phyloP scores from a whole-genome alignment of 2,797 vertebrate species.

The Brachyalestes nurse region DNA sequence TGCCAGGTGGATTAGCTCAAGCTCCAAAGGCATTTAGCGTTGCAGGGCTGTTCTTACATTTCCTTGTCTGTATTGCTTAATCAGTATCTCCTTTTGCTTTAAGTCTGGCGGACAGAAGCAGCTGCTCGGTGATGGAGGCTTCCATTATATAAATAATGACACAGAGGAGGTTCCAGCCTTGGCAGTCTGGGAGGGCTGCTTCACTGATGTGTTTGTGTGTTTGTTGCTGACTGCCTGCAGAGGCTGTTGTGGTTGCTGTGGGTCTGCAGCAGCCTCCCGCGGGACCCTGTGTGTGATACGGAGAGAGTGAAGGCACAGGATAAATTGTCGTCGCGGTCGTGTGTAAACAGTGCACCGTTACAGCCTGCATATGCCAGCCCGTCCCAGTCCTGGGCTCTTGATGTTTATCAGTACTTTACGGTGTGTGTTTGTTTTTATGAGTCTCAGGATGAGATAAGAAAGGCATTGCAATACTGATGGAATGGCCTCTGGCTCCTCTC shows the following conservation, averaged over 20 bases:
- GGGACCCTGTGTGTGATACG: constrained; percentile 14
- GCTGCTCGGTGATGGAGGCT: neutral
- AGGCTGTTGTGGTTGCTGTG: constrained; percentile 6
- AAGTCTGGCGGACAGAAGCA: neutral
- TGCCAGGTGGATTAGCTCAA: constrained; percentile 74
- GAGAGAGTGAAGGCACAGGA: constrained; percentile 6
- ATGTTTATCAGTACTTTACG: constrained; percentile 16
- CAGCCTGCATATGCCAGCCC: neutral
- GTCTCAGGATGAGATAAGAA: constrained; percentile 31
- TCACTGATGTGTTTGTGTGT: constrained; percentile 4
- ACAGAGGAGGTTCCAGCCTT: neutral
- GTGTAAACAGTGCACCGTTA: neutral
- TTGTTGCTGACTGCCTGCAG: neutral
- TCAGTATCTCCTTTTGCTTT: constrained; percentile 18
- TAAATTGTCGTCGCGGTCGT: neutral
- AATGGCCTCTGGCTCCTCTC: constrained; percentile 10
- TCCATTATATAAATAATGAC: neutral
- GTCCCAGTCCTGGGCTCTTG: neutral
- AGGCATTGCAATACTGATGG: constrained; percentile 18
- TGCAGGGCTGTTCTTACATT: neutral
- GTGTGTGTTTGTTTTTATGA: constrained; percentile 33
- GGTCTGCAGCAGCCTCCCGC: constrained; percentile 6
- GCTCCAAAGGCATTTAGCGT: constrained; percentile 62
- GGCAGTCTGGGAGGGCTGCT: neutral
- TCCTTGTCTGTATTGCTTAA: constrained; percentile 12